These are phyloP conservation scores for Drosophila cardini DNA, from an alignment of 1,140 invertebrate species.

Conservation along the genomic window DNA sequence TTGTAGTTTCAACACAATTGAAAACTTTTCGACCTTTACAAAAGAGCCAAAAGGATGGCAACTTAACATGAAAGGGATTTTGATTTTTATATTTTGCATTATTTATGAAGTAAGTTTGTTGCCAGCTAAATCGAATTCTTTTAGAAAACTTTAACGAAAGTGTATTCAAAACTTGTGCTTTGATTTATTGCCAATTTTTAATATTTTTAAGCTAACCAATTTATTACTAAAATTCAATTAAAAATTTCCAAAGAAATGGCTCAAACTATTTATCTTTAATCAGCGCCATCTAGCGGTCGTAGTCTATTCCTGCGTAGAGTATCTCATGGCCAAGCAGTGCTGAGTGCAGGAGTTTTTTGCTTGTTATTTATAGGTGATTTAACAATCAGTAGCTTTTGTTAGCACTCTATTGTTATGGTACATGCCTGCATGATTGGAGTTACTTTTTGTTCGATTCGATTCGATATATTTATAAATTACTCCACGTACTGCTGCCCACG, in stretches of 20 bases:
- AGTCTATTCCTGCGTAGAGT: background rate
- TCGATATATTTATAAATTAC: no score
- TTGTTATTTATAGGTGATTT: background rate
- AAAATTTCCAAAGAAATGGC: no score
- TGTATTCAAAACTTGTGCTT: no score
- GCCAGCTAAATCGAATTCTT: background rate
- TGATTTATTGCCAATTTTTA: no score
- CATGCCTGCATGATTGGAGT: slow-evolving; percentile 1
- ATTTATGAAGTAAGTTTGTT: slow-evolving; percentile 11
- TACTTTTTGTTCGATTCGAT: background rate
- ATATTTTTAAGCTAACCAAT: no score
- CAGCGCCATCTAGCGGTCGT: no score
- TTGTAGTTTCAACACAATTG: background rate
- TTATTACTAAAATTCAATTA: no score
- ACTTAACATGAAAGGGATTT: slow-evolving; percentile 3
- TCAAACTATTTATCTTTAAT: no score
- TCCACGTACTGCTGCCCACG: no score
- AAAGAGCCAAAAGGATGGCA: background rate
- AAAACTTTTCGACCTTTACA: background rate
- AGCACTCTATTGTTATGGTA: background rate
- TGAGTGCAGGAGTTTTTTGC: background rate
- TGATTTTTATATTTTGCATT: slow-evolving; percentile 13
- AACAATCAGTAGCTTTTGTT: slow-evolving; percentile 2
- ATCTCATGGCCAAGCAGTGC: background rate
- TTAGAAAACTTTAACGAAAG: background rate